Conservation (phyloP, 2,888 invertebrate species). For the Melieria picta region DNA sequence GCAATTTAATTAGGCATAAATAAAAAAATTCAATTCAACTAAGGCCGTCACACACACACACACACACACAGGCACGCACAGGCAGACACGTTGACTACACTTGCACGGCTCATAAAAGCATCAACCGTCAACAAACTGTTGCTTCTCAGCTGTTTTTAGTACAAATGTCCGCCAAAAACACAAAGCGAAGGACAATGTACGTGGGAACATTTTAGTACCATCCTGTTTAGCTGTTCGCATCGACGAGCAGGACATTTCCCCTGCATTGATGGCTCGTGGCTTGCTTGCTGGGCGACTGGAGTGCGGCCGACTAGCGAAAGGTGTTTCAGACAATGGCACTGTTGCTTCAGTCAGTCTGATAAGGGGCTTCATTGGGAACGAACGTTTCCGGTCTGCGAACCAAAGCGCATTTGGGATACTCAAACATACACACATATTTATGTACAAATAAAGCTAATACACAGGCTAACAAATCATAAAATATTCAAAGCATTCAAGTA, state of each 20-base stretch:
- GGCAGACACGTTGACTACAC: not conserved
- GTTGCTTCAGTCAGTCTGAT: slow-evolving; percentile 47
- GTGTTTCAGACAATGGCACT: slow-evolving; percentile 42
- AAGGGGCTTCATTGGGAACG: slow-evolving; percentile 44
- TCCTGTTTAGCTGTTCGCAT: not conserved
- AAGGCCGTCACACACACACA: not conserved
- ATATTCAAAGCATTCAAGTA: too few species aligned
- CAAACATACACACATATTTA: not conserved
- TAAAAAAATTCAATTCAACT: not conserved
- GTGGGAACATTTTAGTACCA: slow-evolving; percentile 25
- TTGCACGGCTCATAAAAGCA: not conserved
- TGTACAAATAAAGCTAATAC: slow-evolving; percentile 5
- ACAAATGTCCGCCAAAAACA: slow-evolving; percentile 26
- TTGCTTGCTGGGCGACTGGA: not conserved
- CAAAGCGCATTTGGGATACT: slow-evolving; percentile 20
- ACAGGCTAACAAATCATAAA: not conserved
- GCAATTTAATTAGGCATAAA: not conserved
- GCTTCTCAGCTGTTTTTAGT: slow-evolving; percentile 45
- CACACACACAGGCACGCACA: not conserved
- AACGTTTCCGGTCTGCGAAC: slow-evolving; percentile 42
- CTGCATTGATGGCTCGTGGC: slow-evolving; percentile 16
- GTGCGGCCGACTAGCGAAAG: slow-evolving; percentile 30
- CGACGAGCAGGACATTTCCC: slow-evolving; percentile 18
- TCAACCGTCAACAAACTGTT: slow-evolving; percentile 45
- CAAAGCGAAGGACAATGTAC: not conserved